Conservation (phyloP, 2,888 invertebrate genomes). For the Euphydryas editha region DNA sequence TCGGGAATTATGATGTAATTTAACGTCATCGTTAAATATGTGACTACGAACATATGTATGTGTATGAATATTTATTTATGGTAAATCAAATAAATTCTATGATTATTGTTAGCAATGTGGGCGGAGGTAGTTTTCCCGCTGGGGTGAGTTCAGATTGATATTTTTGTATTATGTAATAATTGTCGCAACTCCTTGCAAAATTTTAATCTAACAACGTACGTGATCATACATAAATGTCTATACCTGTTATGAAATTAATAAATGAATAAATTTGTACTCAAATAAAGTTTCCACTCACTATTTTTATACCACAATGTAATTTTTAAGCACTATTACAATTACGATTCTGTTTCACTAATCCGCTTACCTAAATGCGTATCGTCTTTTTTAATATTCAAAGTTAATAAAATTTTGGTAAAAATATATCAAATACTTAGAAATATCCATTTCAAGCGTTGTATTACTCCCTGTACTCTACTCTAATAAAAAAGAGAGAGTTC, state of each 20-base stretch:
- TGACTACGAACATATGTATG: conserved; percentile 7
- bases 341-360: too few relatives aligned
- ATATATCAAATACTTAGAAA: too few relatives aligned
- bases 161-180: conserved; percentile 12
- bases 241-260: not conserved
- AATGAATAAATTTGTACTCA: not conserved
- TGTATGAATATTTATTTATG: not conserved
- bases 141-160: conserved; percentile 29
- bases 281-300: too few relatives aligned
- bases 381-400: too few relatives aligned
- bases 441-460: too few relatives aligned
- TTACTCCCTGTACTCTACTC: too few relatives aligned
- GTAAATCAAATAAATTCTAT: conserved; percentile 24
- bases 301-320: too few relatives aligned
- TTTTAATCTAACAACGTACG: conserved; percentile 4
- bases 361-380: too few relatives aligned
- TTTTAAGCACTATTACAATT: too few relatives aligned
- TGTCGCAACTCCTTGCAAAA: conserved; percentile 7
- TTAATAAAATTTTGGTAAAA: too few relatives aligned
- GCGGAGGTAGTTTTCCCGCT: conserved; percentile 28
- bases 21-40: conserved; percentile 20
- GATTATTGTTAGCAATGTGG: conserved; percentile 26
- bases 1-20: conserved; percentile 18
- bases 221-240: not conserved
- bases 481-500: too few relatives aligned